These are phyloP conservation scores for Uropetala carovei DNA, from an alignment of 2,888 invertebrate genomes.

Conservation along the genomic window DNA sequence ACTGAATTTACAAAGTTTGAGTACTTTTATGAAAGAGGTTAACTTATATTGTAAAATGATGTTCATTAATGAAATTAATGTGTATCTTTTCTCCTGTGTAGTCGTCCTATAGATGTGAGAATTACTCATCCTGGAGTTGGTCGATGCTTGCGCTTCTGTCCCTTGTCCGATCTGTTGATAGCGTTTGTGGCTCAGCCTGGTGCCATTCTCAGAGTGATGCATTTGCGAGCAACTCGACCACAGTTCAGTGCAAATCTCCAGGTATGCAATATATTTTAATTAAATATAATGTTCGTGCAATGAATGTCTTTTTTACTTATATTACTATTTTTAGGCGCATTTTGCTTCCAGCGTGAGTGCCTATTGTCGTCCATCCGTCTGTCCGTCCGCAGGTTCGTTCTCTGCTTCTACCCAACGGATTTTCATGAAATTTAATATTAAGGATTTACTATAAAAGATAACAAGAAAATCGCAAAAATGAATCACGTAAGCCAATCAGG, in stretches of 20 bases:
- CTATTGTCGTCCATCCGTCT: no score
- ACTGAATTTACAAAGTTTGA: background rate
- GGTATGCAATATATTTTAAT: conserved; percentile 62
- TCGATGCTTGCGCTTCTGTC: conserved; percentile 79
- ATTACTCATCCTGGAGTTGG: conserved; percentile 82
- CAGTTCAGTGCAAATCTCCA: conserved; percentile 76
- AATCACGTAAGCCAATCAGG: no score
- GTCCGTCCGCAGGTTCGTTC: no score
- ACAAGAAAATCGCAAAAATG: no score
- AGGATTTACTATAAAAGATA: no score
- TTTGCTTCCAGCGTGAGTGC: no score
- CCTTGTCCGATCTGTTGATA: conserved; percentile 80
- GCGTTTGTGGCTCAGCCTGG: conserved; percentile 83
- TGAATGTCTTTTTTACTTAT: no score
- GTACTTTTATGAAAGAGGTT: background rate
- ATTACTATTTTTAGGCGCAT: no score
- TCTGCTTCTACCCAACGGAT: no score
- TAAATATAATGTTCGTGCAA: background rate
- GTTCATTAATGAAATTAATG: background rate
- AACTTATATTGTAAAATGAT: background rate
- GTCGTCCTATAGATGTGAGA: conserved; percentile 79
- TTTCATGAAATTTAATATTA: no score
- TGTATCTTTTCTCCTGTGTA: conserved; percentile 70
- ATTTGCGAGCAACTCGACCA: conserved; percentile 73
- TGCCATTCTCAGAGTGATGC: conserved; percentile 81